Conservation (phyloP, 2,113 vertebrate genomes). For the Forbesichthys papilliferus region DNA sequence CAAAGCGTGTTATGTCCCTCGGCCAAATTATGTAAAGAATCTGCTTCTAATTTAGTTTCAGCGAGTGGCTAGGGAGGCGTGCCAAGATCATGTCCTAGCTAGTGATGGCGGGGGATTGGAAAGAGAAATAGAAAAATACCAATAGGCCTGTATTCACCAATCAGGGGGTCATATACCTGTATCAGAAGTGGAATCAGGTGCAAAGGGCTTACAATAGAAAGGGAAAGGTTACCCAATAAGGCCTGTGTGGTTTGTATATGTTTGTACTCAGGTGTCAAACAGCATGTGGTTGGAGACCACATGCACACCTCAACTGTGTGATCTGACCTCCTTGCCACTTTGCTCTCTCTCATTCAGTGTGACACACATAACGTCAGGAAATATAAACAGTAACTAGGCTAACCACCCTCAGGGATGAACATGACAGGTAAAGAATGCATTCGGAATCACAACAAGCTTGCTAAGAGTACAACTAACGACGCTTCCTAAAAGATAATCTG, state of each 20-base stretch:
- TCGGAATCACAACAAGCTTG: conserved; percentile 3
- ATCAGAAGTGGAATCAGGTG: conserved; percentile 6
- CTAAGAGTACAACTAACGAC: conserved; percentile 37
- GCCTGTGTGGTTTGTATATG: conserved; percentile 41
- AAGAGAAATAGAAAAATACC: conserved; percentile 3
- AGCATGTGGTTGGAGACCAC: conserved; percentile 19
- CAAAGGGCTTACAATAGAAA: conserved; percentile 23
- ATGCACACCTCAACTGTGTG: conserved; percentile 13
- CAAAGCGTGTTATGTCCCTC: conserved; percentile 6
- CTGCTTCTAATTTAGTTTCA: not conserved
- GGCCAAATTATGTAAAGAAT: not conserved
- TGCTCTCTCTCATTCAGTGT: no score
- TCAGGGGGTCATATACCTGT: conserved; percentile 22
- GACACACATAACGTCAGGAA: conserved; percentile 6
- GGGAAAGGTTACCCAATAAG: conserved; percentile 55
- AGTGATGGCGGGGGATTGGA: not conserved
- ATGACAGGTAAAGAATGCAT: conserved; percentile 15
- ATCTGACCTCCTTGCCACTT: not conserved
- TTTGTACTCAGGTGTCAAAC: conserved; percentile 29
- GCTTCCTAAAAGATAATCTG: conserved; percentile 48
- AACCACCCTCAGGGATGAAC: not conserved
- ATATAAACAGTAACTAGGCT: not conserved
- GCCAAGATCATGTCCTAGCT: not conserved
- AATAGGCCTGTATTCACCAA: conserved; percentile 15
- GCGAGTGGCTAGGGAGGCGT: not conserved